Conservation (phyloP, 37 sponge, comb jelly and placozoan species). For the Spongilla lacustris region DNA sequence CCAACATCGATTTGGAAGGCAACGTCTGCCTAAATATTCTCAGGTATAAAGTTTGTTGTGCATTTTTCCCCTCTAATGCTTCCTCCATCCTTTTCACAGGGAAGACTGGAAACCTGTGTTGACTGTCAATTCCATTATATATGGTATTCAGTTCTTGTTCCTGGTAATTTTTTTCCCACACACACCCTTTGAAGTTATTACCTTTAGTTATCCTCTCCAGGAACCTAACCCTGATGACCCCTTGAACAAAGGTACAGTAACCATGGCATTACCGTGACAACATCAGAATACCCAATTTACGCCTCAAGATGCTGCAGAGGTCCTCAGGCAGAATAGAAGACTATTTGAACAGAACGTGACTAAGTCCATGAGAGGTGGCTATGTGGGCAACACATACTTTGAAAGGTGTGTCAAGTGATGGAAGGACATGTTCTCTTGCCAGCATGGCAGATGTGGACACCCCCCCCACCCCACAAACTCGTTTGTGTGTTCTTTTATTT, state of each 20-base stretch:
- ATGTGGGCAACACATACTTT: constrained; percentile 87
- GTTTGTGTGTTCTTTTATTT: too few species aligned
- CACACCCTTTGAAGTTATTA: background rate
- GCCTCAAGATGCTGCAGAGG: constrained; percentile 88
- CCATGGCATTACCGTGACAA: background rate
- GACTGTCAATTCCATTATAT: constrained; percentile 91
- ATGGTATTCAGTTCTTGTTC: constrained; percentile 94
- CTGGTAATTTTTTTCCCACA: constrained; percentile 53
- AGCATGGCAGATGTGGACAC: too few species aligned
- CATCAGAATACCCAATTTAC: background rate
- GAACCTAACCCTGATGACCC: constrained; percentile 97
- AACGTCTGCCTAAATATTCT: constrained; percentile 96
- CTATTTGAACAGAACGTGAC: constrained; percentile 96
- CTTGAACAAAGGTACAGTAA: constrained; percentile 90
- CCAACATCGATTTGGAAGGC: constrained; percentile 97
- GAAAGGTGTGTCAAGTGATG: constrained; percentile 84
- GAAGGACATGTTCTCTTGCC: background rate
- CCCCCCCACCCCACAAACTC: too few species aligned
- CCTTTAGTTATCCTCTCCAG: constrained; percentile 21
- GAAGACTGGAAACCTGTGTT: constrained; percentile 99
- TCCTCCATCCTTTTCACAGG: constrained; percentile 30
- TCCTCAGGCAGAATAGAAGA: constrained; percentile 79
- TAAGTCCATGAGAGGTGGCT: constrained; percentile 94
- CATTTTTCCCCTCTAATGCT: background rate
- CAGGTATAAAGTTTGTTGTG: constrained; percentile 45